These are phyloP conservation scores for Chrysopa pallens DNA, from an alignment of 1,140 invertebrate species.

Conservation along the genomic window DNA sequence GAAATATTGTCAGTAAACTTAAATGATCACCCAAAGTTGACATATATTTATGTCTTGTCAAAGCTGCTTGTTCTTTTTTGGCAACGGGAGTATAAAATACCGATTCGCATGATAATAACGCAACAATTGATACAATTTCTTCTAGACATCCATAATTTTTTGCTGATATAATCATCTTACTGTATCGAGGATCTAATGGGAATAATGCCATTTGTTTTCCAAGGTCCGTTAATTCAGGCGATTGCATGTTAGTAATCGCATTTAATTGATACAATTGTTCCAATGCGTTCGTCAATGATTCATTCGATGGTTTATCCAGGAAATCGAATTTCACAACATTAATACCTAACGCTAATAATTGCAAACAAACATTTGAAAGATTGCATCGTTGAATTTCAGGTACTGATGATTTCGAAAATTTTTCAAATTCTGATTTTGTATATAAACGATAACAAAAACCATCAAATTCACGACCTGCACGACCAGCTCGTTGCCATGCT, in stretches of 20 bases:
- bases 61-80: constrained; percentile 45
- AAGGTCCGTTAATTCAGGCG: constrained; percentile 38
- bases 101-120: constrained; percentile 39
- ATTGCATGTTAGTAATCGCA: constrained; percentile 37
- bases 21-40: constrained; percentile 84
- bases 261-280: constrained; percentile 54
- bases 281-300: constrained; percentile 47
- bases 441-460: constrained; percentile 75
- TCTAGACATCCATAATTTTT: constrained; percentile 65
- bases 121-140: constrained; percentile 49
- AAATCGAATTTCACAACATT: constrained; percentile 76
- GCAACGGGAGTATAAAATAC: constrained; percentile 34
- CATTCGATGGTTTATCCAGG: constrained; percentile 66
- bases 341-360: constrained; percentile 70
- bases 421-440: constrained; percentile 44
- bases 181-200: constrained; percentile 80
- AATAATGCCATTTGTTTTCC: constrained; percentile 80
- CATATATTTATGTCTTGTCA: constrained; percentile 60
- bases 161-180: constrained; percentile 66
- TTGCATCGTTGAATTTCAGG: constrained; percentile 69
- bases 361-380: constrained; percentile 28
- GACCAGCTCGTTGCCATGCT: constrained; percentile 76
- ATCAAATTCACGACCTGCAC: constrained; percentile 71
- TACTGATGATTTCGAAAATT: constrained; percentile 46
- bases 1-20: constrained; percentile 78